These are phyloP conservation scores for Lerema accius DNA, from an alignment of 1,140 invertebrate genomes.

Conservation along the genomic window DNA sequence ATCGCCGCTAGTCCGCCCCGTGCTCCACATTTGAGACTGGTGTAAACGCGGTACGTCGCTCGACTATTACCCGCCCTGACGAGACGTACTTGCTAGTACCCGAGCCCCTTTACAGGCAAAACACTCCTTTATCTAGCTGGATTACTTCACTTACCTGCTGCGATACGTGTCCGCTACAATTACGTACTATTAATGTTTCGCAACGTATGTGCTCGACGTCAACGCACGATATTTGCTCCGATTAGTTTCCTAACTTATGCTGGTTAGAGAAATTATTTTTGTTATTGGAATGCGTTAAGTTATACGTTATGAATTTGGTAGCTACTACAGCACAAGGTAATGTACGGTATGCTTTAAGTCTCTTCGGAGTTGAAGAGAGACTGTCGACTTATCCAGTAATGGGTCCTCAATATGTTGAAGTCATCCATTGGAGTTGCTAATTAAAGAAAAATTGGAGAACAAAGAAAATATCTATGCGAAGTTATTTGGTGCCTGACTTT, in stretches of 20 bases:
- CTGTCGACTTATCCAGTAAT: too few species aligned
- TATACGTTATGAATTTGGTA: too few species aligned
- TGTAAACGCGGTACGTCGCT: constrained; percentile 60
- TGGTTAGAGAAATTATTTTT: constrained; percentile 33
- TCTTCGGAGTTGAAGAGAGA: too few species aligned
- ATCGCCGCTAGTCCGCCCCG: constrained; percentile 63
- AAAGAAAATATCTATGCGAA: too few species aligned
- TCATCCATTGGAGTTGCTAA: too few species aligned
- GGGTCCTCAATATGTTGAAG: too few species aligned
- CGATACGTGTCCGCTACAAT: constrained; percentile 66
- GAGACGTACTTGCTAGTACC: constrained; percentile 41
- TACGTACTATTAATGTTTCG: constrained; percentile 63
- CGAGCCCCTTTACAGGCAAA: constrained; percentile 40
- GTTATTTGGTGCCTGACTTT: too few species aligned
- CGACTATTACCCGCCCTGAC: constrained; percentile 58
- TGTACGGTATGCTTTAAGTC: too few species aligned
- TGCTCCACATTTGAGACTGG: constrained; percentile 79
- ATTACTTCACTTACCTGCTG: constrained; percentile 62
- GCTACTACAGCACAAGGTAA: too few species aligned
- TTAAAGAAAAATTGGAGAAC: too few species aligned
- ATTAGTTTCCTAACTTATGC: constrained; percentile 44
- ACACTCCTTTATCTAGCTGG: constrained; percentile 52
- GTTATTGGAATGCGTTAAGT: background rate
- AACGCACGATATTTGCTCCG: constrained; percentile 59
- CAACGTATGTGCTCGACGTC: constrained; percentile 43